Evolutionary conservation across 2,888 invertebrate genomes (phyloP).

Genomic region (Epinotia bilunana): DNA sequence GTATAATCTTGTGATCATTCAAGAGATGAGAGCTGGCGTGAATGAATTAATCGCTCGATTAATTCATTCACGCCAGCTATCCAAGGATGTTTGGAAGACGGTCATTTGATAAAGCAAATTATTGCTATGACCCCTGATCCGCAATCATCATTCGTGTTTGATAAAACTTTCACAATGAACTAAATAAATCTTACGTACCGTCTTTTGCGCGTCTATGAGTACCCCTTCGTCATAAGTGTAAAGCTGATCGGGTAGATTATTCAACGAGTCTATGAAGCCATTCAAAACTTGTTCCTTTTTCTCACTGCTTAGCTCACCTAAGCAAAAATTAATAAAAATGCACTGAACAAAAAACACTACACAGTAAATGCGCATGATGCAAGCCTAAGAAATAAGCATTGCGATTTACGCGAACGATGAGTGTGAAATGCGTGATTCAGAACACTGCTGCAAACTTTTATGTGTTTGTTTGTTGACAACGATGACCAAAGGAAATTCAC

Average conservation of each 20-base stretch:
- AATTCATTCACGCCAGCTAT: conserved; percentile 24
- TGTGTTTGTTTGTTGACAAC: conserved; percentile 38
- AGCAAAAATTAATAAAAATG: conserved; percentile 57
- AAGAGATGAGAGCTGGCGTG: too few relatives aligned
- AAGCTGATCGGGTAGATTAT: conserved; percentile 73
- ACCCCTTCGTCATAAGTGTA: conserved; percentile 76
- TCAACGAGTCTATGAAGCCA: conserved; percentile 77
- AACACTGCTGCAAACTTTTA: conserved; percentile 34
- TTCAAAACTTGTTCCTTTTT: conserved; percentile 63
- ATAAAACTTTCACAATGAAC: conserved; percentile 36
- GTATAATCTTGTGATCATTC: conserved; percentile 1
- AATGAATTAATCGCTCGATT: conserved; percentile 14
- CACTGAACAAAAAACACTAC: conserved; percentile 54
- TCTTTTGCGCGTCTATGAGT: conserved; percentile 72
- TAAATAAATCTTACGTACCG: conserved; percentile 74
- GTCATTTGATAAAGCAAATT: conserved; percentile 40
- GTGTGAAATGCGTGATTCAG: conserved; percentile 48
- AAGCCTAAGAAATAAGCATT: conserved; percentile 60
- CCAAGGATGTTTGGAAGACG: conserved; percentile 39
- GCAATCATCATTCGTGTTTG: conserved; percentile 1
- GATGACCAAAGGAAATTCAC: conserved; percentile 1
- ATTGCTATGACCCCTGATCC: conserved; percentile 42
- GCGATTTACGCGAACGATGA: conserved; percentile 51
- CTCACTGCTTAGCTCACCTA: conserved; percentile 61
- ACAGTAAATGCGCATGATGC: conserved; percentile 61